phyloP scores from a whole-genome alignment of 2,113 vertebrate genomes.

The Amblyopsis rosae region DNA sequence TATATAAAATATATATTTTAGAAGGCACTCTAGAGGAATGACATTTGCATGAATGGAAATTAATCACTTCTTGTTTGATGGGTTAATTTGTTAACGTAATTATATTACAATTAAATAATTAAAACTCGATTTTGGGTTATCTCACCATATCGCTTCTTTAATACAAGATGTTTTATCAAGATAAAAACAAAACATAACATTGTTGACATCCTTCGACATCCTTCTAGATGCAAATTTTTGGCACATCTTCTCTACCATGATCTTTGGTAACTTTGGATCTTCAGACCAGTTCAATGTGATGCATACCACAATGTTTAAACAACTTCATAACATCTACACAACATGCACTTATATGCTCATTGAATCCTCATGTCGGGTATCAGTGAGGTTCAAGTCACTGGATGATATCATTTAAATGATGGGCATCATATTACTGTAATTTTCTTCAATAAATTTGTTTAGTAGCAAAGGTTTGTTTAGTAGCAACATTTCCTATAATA shows the following conservation, averaged over 20 bases:
- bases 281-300: constrained; percentile 3
- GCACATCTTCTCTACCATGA: constrained; percentile 66
- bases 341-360: background rate
- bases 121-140: background rate
- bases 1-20: constrained; percentile 17
- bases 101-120: background rate
- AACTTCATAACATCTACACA: background rate
- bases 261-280: constrained; percentile 18
- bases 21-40: constrained; percentile 83
- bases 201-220: constrained; percentile 6
- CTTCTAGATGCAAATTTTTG: constrained; percentile 52
- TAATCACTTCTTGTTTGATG: background rate
- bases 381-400: no score
- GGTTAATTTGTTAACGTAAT: background rate
- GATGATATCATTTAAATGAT: no score
- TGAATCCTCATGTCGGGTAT: background rate
- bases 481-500: no score
- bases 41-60: constrained; percentile 51
- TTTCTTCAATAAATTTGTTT: no score
- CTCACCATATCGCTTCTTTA: constrained; percentile 14
- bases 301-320: constrained; percentile 7
- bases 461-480: no score
- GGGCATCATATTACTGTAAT: no score
- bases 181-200: constrained; percentile 21
- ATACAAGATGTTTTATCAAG: constrained; percentile 6